Percentiles rank a stretch among this genome's conserved stretches.
Conservation (phyloP, 2,113 vertebrate genomes). For the Pygoscelis antarcticus region DNA sequence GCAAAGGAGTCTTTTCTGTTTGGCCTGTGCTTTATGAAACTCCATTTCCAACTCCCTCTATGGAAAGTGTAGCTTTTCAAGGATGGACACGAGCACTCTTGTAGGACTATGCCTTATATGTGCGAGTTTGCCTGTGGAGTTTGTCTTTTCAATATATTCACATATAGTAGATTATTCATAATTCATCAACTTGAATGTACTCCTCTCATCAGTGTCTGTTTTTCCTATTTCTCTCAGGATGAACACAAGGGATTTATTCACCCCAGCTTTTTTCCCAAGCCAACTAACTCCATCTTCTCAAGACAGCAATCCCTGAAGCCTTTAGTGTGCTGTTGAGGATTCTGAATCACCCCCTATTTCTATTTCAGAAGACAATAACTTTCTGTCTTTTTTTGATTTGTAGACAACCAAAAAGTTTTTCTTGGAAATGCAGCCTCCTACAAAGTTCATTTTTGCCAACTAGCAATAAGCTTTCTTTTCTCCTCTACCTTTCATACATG, state of each 20-base stretch:
- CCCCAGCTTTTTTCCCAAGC: not conserved
- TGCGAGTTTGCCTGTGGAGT: not conserved
- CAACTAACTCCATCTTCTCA: not conserved
- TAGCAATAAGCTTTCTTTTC: not conserved
- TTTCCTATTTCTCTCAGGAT: not conserved
- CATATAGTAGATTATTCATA: not conserved
- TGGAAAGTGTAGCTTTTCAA: not conserved
- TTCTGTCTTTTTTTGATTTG: not conserved
- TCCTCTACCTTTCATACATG: not conserved
- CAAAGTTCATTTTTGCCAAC: not conserved
- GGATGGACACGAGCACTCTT: fast-evolving
- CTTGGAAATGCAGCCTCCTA: not conserved
- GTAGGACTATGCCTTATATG: not conserved
- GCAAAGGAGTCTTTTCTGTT: not conserved
- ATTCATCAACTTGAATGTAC: not conserved
- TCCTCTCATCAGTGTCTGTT: not conserved
- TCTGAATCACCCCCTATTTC: not conserved
- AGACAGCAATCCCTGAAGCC: not conserved
- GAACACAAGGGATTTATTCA: not conserved
- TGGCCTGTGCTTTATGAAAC: not conserved
- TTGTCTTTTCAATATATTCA: not conserved
- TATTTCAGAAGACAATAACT: not conserved
- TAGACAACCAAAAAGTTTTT: not conserved
- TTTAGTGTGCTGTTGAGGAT: not conserved
- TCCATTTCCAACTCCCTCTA: not conserved